Base-by-base conservation (phyloP, 1,140 invertebrate species). In the Bombus huntii region DNA sequence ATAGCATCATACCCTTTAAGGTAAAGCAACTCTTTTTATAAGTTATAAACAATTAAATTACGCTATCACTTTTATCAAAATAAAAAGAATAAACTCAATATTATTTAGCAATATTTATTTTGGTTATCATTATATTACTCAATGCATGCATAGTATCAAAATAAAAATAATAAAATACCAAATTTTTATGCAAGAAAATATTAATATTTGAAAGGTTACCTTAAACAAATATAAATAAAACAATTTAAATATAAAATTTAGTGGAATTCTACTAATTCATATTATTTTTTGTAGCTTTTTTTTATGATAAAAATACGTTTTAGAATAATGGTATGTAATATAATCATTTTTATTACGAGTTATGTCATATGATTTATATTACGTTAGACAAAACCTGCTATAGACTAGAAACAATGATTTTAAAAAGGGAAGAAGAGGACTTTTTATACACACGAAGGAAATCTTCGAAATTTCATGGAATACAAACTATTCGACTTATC, bases 1-100 rank as follows among this genome's bases (percentile, higher is more conserved):
- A 79, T 84, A 89, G 82, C 68, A 88, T 81, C 72, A 81, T 72
- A 80, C 44, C 53, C 81, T 47, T 39, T 53, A 53, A 22, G 28
- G 71, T 75, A 68, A 28, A 44, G 5, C 39, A 65, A 83, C 12
- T 76, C 47, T 28, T 42, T 28, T 57, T 15, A 12, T 31, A 71
- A 42, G 3, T 31, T 8, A 57, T 34, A 68, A 42, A n/a, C 18
- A 68, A 44, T 53, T 83, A 77, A 37, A 39, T 68, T 68, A 22
- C 18, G n/a, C 15, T 59, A 47, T 34, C 59, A 65, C 31, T 53
- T 70, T 47, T 57, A 59, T 13, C 65, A 66, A 66, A 34, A 59
- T 57, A 72, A 57, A 42, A 59, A 57, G 42, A 39, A 57, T 25
- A 70, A 37, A 59, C 42, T 37, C 34, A 44, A 73, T 28, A 47